phyloP scores from a whole-genome alignment of 35 echinoderm and acorn worm species.

The Apostichopus japonicus region DNA sequence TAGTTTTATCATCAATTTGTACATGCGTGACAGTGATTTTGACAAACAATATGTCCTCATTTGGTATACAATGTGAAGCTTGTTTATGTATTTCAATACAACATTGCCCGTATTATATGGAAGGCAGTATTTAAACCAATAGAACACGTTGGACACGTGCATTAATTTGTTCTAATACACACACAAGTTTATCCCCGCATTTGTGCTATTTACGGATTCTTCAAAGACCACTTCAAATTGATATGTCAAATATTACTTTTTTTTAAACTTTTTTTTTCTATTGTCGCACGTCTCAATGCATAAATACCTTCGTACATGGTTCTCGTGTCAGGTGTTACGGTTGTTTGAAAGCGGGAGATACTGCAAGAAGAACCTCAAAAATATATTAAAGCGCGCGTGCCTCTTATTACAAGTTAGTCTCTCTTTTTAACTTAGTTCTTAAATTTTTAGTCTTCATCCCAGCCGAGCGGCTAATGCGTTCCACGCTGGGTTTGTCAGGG shows the following conservation, averaged over 20 bases:
- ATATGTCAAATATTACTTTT: neutral
- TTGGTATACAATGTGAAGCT: too few species aligned
- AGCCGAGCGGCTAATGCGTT: conserved; percentile 51
- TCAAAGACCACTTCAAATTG: neutral
- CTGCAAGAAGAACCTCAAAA: conserved; percentile 7
- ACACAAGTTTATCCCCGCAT: neutral
- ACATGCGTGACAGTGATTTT: too few species aligned
- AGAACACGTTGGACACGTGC: too few species aligned
- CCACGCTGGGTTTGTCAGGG: conserved; percentile 54
- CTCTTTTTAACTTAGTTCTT: conserved; percentile 1
- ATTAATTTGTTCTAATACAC: neutral
- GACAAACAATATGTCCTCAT: too few species aligned
- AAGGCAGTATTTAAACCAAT: too few species aligned
- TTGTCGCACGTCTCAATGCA: neutral
- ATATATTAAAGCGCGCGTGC: conserved; percentile 45
- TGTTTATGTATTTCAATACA: too few species aligned
- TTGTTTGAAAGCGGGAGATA: conserved; percentile 12
- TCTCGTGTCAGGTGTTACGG: conserved; percentile 43
- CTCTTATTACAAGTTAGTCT: conserved; percentile 31
- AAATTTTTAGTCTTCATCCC: conserved; percentile 9
- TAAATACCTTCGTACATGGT: conserved; percentile 27
- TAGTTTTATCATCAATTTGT: too few species aligned
- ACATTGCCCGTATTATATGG: too few species aligned
- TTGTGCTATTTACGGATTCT: neutral
- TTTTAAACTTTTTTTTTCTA: neutral